phyloP scores from a whole-genome alignment of 2,888 invertebrate genomes.

The Dynastes tityus region DNA sequence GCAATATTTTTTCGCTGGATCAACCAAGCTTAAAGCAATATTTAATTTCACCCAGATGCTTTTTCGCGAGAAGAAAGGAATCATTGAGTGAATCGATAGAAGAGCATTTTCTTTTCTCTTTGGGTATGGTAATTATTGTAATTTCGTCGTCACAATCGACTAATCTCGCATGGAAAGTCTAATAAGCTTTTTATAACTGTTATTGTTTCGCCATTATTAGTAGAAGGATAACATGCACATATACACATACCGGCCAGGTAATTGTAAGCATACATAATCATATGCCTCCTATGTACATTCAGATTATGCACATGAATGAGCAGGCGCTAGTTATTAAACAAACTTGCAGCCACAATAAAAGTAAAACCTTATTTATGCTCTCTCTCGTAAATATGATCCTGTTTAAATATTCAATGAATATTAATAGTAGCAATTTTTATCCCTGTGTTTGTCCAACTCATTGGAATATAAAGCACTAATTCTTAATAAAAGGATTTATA shows the following conservation, averaged over 20 bases:
- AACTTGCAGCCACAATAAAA: background rate
- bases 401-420: slow-evolving; percentile 15
- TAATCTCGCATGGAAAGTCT: background rate
- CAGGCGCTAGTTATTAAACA: slow-evolving; percentile 6
- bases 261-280: background rate
- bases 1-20: too few relatives aligned
- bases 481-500: too few relatives aligned
- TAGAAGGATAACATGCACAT: too few relatives aligned
- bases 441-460: background rate
- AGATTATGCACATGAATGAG: slow-evolving; percentile 10
- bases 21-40: too few relatives aligned
- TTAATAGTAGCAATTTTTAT: background rate
- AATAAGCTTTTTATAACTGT: slow-evolving; percentile 4
- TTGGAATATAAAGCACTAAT: too few relatives aligned
- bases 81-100: background rate
- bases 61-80: background rate
- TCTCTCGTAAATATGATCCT: background rate
- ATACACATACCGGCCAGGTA: too few relatives aligned
- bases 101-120: background rate
- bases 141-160: slow-evolving; percentile 1
- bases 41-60: too few relatives aligned
- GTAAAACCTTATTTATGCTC: slow-evolving; percentile 14
- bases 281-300: background rate
- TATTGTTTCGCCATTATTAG: too few relatives aligned
- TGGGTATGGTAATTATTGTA: background rate